Evolutionary conservation across 2,888 invertebrate species (phyloP).

Genomic region (Sarcophaga caerulescens): DNA sequence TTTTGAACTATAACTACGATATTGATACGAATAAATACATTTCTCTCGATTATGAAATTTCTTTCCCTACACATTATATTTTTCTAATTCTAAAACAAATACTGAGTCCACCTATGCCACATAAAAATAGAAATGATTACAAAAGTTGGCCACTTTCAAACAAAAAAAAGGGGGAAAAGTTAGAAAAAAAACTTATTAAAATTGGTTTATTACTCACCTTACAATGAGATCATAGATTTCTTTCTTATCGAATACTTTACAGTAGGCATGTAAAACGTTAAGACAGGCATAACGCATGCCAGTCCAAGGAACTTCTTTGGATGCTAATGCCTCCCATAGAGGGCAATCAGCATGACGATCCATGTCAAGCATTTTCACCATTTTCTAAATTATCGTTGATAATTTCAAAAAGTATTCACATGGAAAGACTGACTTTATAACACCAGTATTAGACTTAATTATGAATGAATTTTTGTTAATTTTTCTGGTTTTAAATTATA

Average conservation of each 20-base stretch:
- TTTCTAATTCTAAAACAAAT: too few species aligned
- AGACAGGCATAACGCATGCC: slow-evolving; percentile 92
- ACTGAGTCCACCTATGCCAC: too few species aligned
- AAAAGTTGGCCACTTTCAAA: too few species aligned
- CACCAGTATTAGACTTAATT: too few species aligned
- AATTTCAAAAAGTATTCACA: background rate
- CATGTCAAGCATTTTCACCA: slow-evolving; percentile 84
- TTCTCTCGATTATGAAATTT: too few species aligned
- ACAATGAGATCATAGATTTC: slow-evolving; percentile 90
- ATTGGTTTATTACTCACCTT: slow-evolving; percentile 83
- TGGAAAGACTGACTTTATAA: slow-evolving; percentile 19
- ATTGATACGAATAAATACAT: too few species aligned
- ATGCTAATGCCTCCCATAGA: slow-evolving; percentile 83
- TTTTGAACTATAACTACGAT: too few species aligned
- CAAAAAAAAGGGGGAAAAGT: too few species aligned
- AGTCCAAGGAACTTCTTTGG: slow-evolving; percentile 86
- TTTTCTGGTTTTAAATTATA: too few species aligned
- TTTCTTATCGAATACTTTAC: slow-evolving; percentile 92
- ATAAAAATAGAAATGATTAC: too few species aligned
- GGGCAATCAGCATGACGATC: slow-evolving; percentile 85
- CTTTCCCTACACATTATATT: too few species aligned
- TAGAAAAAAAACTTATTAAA: background rate
- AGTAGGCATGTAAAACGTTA: slow-evolving; percentile 91
- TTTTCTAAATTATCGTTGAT: slow-evolving; percentile 58
- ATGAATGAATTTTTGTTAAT: too few species aligned